These are phyloP conservation scores for Lophius piscatorius DNA, from an alignment of 2,113 vertebrate genomes.

Conservation along the genomic window DNA sequence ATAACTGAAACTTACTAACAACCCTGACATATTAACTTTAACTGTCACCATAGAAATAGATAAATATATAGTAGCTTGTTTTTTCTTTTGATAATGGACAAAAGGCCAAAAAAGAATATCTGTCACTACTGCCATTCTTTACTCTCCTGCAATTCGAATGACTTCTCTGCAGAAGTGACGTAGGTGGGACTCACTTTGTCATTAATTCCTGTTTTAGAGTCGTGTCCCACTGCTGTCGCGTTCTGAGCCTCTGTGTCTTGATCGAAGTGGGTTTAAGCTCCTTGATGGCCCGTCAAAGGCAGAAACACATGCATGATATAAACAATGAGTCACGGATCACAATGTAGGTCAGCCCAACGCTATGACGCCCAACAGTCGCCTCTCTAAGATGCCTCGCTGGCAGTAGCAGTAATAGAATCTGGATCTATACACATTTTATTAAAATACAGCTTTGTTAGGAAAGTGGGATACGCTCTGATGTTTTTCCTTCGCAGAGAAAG, in stretches of 20 bases:
- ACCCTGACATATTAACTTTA: too few species aligned
- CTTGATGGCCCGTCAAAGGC: conserved; percentile 3
- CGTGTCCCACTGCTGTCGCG: not conserved
- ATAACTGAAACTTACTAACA: too few species aligned
- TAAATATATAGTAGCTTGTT: too few species aligned
- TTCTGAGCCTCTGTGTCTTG: not conserved
- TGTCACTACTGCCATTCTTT: too few species aligned
- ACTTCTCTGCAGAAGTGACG: not conserved
- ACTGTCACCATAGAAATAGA: too few species aligned
- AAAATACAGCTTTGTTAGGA: not conserved
- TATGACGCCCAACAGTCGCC: not conserved
- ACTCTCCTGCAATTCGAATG: not conserved
- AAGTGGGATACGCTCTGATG: not conserved
- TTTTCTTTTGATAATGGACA: too few species aligned
- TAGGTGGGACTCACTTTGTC: not conserved
- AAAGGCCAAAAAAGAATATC: too few species aligned
- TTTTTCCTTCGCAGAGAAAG: not conserved
- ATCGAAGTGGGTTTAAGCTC: conserved; percentile 38
- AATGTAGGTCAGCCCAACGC: conserved; percentile 35
- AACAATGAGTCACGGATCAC: conserved; percentile 59
- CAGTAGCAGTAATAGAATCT: not conserved
- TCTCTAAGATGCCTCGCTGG: too few species aligned
- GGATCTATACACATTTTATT: not conserved
- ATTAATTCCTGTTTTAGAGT: not conserved
- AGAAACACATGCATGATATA: conserved; percentile 4